These are phyloP conservation scores for Zonitis immaculata DNA, from an alignment of 2,888 invertebrate species.

Conservation along the genomic window DNA sequence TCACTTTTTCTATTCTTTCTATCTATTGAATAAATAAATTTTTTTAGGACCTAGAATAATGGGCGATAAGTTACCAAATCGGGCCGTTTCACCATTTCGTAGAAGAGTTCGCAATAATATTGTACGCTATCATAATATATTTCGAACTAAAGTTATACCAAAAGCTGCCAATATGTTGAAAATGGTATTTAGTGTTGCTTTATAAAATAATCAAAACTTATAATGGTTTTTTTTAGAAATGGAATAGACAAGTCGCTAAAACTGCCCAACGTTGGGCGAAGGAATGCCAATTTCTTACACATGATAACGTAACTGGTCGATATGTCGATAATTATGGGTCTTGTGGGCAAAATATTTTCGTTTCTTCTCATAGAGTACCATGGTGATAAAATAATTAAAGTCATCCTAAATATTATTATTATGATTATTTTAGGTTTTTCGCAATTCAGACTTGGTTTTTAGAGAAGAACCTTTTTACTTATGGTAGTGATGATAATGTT, in stretches of 20 bases:
- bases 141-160: conserved; percentile 68
- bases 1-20: too few species aligned
- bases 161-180: conserved; percentile 74
- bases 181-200: conserved; percentile 57
- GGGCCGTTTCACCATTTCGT: conserved; percentile 55
- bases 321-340: conserved; percentile 62
- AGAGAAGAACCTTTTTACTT: conserved; percentile 70
- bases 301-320: conserved; percentile 64
- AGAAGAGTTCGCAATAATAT: conserved; percentile 65
- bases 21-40: too few species aligned
- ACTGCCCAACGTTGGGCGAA: conserved; percentile 74
- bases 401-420: too few species aligned
- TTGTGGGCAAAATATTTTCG: conserved; percentile 80
- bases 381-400: too few species aligned
- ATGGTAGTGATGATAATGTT: conserved; percentile 58
- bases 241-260: conserved; percentile 66
- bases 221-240: conserved; percentile 54
- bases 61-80: conserved; percentile 55
- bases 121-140: conserved; percentile 71
- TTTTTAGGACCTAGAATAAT: conserved; percentile 56
- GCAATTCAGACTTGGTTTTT: conserved; percentile 74
- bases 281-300: conserved; percentile 62
- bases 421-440: too few species aligned
- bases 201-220: neutral
- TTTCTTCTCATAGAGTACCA: conserved; percentile 72